Base-by-base conservation (phyloP, 2,888 invertebrate genomes). In the Pyrrhia umbra region DNA sequence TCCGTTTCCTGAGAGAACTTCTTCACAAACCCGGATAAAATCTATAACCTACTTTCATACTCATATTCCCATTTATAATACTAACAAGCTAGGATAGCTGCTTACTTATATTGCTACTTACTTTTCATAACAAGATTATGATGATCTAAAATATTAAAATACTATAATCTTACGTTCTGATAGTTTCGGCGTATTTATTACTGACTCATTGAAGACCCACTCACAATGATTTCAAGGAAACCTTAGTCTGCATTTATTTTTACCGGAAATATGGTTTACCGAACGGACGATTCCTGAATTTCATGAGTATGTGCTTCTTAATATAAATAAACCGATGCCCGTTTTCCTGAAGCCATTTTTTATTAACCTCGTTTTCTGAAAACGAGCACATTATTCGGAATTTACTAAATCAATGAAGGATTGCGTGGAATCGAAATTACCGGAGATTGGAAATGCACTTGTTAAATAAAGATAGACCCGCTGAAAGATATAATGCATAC, bases 151-250 rank as follows among this genome's bases (percentile, higher is more conserved):
- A 42, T 20, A 42, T 20, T 20, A 13, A 42, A 9, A 42, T 20
- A 42, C 9, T 20, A 9, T 13, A n/a, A n/a, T n/a, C n/a, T n/a
- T n/a, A n/a, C 8, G 13, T 10, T 5, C 20, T 8, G 6, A 27
- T 46, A 25, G 10, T 3, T 9, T 16, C 13, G 23, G n/a, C 25
- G 47, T 23, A 27, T 37, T 3, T 21, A 47, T 20, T 49, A 67
- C 63, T 49, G 58, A 76, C 56, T 57, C 59, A 49, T 51, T 61
- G 25, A 20, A 66, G 43, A 27, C 3, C 18, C 45, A 45, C 30
- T 40, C 9, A 15, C n/a, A 43, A 39, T 16, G 21, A 49, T 52
- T 70, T 71, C 77, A 63, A 62, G 49, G 70, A 71, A 69, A 57
- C 45, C 52, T 52, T 3, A 16, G 6, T 10, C 16, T 46, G 9